These are phyloP conservation scores for Arothron firmamentum DNA, from an alignment of 2,113 vertebrate genomes.

Conservation along the genomic window DNA sequence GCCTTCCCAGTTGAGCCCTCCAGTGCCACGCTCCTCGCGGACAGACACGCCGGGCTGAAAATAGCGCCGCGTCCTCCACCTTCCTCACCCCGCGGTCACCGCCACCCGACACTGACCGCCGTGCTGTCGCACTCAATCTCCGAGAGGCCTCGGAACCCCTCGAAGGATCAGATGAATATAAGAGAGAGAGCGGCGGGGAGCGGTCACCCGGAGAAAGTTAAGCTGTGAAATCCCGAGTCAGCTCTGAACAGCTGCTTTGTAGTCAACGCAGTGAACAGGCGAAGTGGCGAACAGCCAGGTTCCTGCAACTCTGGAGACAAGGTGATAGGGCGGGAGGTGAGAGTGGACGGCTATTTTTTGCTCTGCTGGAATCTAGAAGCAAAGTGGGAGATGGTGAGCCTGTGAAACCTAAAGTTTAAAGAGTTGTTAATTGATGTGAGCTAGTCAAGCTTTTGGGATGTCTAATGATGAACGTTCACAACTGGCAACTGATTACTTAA, in stretches of 20 bases:
- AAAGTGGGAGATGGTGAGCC: background rate
- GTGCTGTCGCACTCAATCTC: conserved; percentile 29
- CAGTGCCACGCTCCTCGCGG: conserved; percentile 31
- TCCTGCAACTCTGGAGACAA: conserved; percentile 31
- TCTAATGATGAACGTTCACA: background rate
- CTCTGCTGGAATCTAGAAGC: conserved; percentile 21
- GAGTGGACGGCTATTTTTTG: conserved; percentile 17
- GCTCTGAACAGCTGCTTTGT: conserved; percentile 58
- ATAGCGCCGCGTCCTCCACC: conserved; percentile 54
- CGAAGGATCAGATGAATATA: conserved; percentile 25
- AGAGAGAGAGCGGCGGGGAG: conserved; percentile 37
- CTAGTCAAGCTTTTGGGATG: background rate
- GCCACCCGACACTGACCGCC: conserved; percentile 37
- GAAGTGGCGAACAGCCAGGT: conserved; percentile 39
- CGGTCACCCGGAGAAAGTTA: conserved; percentile 30
- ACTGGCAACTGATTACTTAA: background rate
- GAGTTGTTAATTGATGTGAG: background rate
- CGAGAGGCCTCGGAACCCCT: conserved; percentile 21
- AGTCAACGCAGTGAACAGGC: conserved; percentile 44
- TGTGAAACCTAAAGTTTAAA: background rate
- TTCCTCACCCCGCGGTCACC: conserved; percentile 44
- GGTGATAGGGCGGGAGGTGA: conserved; percentile 32
- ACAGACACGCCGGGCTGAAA: conserved; percentile 52
- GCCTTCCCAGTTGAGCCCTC: conserved; percentile 30
- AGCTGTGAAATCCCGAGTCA: conserved; percentile 64